These are phyloP conservation scores for Addax nasomaculatus DNA, from an alignment of 2,113 vertebrate genomes.

Conservation along the genomic window DNA sequence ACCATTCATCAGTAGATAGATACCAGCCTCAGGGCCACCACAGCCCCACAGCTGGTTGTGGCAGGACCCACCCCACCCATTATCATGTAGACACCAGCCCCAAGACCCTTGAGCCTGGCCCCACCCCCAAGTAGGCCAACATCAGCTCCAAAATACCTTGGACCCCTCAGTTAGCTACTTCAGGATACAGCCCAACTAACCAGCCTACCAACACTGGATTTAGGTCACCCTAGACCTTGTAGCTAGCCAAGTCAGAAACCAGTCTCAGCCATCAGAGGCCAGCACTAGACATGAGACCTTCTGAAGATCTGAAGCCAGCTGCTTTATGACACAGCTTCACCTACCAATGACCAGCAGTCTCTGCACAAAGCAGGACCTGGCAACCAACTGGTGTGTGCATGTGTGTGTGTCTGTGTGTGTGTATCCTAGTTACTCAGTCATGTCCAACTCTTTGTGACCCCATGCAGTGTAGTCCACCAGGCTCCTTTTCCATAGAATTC, in stretches of 20 bases:
- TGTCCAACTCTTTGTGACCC: neutral
- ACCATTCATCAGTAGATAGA: neutral
- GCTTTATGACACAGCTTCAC: neutral
- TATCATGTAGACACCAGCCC: neutral
- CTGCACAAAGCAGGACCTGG: neutral
- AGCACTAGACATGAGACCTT: neutral
- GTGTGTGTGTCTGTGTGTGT: neutral
- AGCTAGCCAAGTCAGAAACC: neutral
- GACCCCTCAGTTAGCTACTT: neutral
- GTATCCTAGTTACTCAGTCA: neutral
- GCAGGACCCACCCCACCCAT: too few species aligned
- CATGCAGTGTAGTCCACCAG: neutral
- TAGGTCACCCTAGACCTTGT: neutral
- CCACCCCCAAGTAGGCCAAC: neutral
- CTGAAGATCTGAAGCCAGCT: neutral
- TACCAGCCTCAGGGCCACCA: neutral
- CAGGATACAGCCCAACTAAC: neutral
- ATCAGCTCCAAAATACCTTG: neutral
- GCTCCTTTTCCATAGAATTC: neutral
- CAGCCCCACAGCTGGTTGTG: neutral
- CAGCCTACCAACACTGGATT: neutral
- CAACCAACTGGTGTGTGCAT: neutral
- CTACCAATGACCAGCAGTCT: neutral
- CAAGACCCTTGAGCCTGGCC: neutral
- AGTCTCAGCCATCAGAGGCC: neutral